These are phyloP conservation scores for Ptychodera flava DNA, from an alignment of 35 echinoderm and acorn worm species.

Conservation along the genomic window DNA sequence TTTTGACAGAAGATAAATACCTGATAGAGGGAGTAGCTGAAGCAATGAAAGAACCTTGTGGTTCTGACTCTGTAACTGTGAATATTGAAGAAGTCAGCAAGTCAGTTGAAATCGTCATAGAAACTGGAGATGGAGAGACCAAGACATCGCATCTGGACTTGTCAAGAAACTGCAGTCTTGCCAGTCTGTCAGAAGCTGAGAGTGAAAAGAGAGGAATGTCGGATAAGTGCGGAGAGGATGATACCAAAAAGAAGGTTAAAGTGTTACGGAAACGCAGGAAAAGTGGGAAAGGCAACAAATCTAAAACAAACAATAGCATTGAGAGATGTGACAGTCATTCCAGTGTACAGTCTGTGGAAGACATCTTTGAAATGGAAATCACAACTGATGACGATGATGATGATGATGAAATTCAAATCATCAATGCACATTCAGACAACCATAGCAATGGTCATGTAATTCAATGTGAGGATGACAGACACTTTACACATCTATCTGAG, in stretches of 20 bases:
- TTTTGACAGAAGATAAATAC: background rate
- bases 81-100: constrained; percentile 12
- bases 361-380: constrained; percentile 59
- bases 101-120: constrained; percentile 31
- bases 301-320: constrained; percentile 17
- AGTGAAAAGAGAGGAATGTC: constrained; percentile 18
- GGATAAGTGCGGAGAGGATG: constrained; percentile 18
- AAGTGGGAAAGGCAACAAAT: constrained; percentile 9
- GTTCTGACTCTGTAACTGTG: constrained; percentile 2
- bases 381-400: constrained; percentile 38
- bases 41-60: constrained; percentile 31
- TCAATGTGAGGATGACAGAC: background rate
- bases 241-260: constrained; percentile 7
- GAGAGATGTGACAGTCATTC: background rate
- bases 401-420: constrained; percentile 3
- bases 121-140: constrained; percentile 18
- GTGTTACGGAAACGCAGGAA: constrained; percentile 24
- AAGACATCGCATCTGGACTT: constrained; percentile 8
- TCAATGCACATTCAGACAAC: background rate
- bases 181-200: constrained; percentile 10
- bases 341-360: background rate
- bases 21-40: background rate
- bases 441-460: background rate
- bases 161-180: constrained; percentile 9
- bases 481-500: background rate